phyloP scores from a whole-genome alignment of 2,888 invertebrate genomes.

The Ennomos quercinarius region DNA sequence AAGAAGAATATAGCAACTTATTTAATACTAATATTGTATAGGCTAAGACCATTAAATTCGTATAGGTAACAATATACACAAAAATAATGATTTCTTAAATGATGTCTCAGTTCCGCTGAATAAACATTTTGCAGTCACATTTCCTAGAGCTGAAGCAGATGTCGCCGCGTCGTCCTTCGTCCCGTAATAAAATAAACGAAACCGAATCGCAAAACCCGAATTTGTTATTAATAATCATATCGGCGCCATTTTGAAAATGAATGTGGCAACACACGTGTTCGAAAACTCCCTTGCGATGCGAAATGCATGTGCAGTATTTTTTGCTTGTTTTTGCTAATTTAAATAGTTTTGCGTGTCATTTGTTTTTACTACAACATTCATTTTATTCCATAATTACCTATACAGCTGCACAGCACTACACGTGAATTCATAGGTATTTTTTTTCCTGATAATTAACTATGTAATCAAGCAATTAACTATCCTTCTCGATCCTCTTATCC shows the following conservation, averaged over 20 bases:
- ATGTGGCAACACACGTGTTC: constrained; percentile 54
- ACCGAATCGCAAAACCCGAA: constrained; percentile 69
- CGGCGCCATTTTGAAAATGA: constrained; percentile 76
- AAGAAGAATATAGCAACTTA: too few species aligned
- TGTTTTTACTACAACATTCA: background rate
- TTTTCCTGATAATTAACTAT: too few species aligned
- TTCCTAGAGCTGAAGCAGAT: constrained; percentile 75
- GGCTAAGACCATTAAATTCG: too few species aligned
- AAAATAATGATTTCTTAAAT: constrained; percentile 34
- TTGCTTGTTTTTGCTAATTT: constrained; percentile 29
- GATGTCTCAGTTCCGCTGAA: constrained; percentile 68
- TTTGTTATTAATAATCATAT: constrained; percentile 83
- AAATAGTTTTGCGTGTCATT: constrained; percentile 27
- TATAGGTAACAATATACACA: too few species aligned
- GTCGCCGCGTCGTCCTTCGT: constrained; percentile 67
- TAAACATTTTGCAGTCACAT: constrained; percentile 70
- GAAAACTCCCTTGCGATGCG: constrained; percentile 20
- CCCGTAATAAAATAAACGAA: constrained; percentile 71
- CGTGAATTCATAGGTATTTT: too few species aligned
- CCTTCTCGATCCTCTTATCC: too few species aligned
- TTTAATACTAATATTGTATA: too few species aligned
- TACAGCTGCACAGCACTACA: too few species aligned
- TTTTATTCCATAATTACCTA: background rate
- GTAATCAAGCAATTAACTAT: too few species aligned
- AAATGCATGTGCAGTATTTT: constrained; percentile 26